Evolutionary conservation across 2,113 vertebrate genomes (phyloP), one percentile per base, ranked within the genome.

Genomic region (Cairina moschata): DNA sequence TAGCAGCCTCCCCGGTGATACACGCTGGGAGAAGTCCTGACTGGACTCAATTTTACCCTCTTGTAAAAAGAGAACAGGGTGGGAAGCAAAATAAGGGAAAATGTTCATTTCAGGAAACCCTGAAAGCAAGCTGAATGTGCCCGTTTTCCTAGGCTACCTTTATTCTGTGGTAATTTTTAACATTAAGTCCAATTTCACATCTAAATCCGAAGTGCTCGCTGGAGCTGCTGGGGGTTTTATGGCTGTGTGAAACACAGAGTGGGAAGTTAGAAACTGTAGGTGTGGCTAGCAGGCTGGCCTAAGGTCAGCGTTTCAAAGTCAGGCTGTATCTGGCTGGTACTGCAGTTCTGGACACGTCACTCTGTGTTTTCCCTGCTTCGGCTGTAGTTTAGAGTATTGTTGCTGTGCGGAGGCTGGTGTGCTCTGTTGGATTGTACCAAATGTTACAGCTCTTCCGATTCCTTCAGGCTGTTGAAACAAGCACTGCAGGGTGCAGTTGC

Each of bases 121-220:
- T 62, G 17, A 63, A 86, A 55, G 0, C 26, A 59, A 59, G 25
- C 8, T 4, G 44, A 60, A 56, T 0, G 0, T 40, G 31, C 15
- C 8, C n/a, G 15, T 67, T 36, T 78, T 65, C 17, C 4, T 11
- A 66, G 26, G 3, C n/a, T 83, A 3, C 17, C 11, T 83, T 72
- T 62, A n/a, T 28, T 56, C 34, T 40, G 56, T 8, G 36, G 17
- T 68, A 89, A 62, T 32, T 82, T 92, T 82, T 32, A 86, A 48
- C 32, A 44, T 36, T 54, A 67, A 83, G 52, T 31, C 8, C 0
- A 8, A 8, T 91, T 90, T 71, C 13, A 6, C 1, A 28, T 56
- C 3, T 63, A 86, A 90, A 60, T 54, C n/a, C 26, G 46, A 48
- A 71, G 60, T 17, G 9, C 40, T 67, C 3, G 13, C 20, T 52